Conservation (phyloP, 2,888 invertebrate species). For the Helleia helle region DNA sequence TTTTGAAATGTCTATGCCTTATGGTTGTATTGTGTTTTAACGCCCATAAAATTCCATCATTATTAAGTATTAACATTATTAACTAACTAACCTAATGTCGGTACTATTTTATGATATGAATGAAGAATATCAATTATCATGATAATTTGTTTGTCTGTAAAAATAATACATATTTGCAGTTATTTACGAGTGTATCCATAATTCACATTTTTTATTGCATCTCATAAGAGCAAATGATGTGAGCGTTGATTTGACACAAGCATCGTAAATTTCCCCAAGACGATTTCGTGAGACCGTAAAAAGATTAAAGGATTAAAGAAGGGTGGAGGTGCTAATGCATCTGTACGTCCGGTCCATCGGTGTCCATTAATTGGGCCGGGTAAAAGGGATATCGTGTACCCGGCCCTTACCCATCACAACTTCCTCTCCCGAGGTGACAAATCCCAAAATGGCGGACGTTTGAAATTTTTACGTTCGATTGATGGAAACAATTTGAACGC, state of each 20-base stretch:
- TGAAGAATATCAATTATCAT: too few relatives aligned
- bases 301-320: conserved; percentile 65
- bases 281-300: conserved; percentile 44
- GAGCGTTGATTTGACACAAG: conserved; percentile 30
- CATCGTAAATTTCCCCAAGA: conserved; percentile 36
- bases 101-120: too few relatives aligned
- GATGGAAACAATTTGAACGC: too few relatives aligned
- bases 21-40: too few relatives aligned
- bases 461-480: conserved; percentile 33
- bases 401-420: conserved; percentile 38
- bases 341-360: conserved; percentile 63
- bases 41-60: too few relatives aligned
- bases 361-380: conserved; percentile 70
- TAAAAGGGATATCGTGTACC: conserved; percentile 73
- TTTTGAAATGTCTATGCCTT: background rate
- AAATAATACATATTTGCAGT: too few relatives aligned
- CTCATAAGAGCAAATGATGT: background rate
- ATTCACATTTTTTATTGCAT: too few relatives aligned
- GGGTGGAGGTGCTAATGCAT: conserved; percentile 68
- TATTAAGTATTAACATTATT: too few relatives aligned
- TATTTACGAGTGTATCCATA: too few relatives aligned
- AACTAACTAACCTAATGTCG: too few relatives aligned
- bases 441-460: conserved; percentile 30
- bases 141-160: too few relatives aligned
- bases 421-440: conserved; percentile 48